These are phyloP conservation scores for Pachliopta kotzebuea DNA, from an alignment of 2,888 invertebrate genomes.

Conservation along the genomic window DNA sequence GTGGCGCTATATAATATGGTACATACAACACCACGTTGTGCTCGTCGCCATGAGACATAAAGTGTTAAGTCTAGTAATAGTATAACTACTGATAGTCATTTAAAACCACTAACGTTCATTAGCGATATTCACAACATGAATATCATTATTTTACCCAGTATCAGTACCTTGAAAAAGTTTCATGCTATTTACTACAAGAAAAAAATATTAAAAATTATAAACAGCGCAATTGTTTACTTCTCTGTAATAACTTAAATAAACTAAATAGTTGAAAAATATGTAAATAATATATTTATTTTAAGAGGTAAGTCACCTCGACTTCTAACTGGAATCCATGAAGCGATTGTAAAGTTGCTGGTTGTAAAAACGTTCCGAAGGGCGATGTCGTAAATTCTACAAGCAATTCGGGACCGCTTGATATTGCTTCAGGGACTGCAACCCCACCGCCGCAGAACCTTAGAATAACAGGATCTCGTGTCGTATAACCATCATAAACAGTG, in stretches of 20 bases:
- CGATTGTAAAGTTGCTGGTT: constrained; percentile 87
- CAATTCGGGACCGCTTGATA: constrained; percentile 93
- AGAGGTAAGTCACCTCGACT: constrained; percentile 78
- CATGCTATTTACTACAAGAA: no score
- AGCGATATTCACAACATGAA: no score
- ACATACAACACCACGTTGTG: no score
- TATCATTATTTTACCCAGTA: no score
- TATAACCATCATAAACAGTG: constrained; percentile 93
- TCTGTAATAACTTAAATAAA: neutral
- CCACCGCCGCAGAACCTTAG: constrained; percentile 95
- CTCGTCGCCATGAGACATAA: no score
- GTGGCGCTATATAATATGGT: no score
- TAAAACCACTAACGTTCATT: no score
- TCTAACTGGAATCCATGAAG: constrained; percentile 94
- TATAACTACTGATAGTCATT: constrained; percentile 38
- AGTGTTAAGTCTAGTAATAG: no score
- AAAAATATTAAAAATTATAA: no score
- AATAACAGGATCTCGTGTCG: constrained; percentile 92
- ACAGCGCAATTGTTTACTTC: no score
- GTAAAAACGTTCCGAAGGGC: constrained; percentile 92
- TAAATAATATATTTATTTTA: neutral
- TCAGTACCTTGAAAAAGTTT: no score
- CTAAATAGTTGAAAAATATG: neutral
- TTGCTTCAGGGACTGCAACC: constrained; percentile 90
- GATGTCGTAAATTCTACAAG: constrained; percentile 94